Conservation (phyloP, 2,888 invertebrate species). For the Idaea dimidiata region DNA sequence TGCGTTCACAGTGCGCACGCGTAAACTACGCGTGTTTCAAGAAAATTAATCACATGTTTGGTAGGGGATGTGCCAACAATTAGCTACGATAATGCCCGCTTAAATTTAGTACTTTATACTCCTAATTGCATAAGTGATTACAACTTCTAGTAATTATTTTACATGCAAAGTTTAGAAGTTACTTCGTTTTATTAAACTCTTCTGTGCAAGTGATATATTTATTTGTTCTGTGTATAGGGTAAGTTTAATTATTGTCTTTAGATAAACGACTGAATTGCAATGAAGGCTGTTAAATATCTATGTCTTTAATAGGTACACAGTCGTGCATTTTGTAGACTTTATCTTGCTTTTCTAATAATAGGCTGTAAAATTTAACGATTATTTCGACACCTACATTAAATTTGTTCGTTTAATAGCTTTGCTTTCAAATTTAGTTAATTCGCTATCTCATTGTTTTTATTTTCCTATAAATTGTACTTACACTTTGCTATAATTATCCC, state of each 20-base stretch:
- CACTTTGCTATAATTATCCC: no score
- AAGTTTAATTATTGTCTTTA: background rate
- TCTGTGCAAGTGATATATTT: background rate
- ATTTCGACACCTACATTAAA: background rate
- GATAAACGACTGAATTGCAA: background rate
- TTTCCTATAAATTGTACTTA: background rate
- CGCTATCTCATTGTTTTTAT: background rate
- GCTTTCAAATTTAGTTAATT: background rate
- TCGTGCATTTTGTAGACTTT: background rate
- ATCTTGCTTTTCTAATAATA: background rate
- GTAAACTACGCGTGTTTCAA: constrained; percentile 12
- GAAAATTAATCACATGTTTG: constrained; percentile 8
- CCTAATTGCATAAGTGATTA: background rate
- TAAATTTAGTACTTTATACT: background rate
- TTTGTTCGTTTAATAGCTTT: background rate
- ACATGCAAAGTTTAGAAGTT: background rate
- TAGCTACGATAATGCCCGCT: background rate
- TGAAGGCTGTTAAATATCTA: background rate
- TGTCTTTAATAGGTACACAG: no score
- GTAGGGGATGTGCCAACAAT: constrained; percentile 2
- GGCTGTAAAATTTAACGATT: background rate
- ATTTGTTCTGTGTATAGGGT: background rate
- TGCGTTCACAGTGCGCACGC: constrained; percentile 15
- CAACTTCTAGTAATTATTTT: background rate
- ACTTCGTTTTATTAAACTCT: background rate